These are phyloP conservation scores for Eledone cirrhosa DNA, from an alignment of 2,888 invertebrate genomes.

Conservation along the genomic window DNA sequence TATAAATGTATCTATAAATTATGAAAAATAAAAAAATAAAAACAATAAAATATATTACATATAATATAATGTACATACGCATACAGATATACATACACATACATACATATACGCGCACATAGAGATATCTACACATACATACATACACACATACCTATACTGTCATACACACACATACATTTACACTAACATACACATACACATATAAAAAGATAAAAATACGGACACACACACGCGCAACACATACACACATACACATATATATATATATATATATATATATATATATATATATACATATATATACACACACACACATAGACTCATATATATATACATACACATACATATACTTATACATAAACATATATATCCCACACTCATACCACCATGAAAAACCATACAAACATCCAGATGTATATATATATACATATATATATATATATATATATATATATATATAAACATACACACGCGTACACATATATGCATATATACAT, in stretches of 20 bases:
- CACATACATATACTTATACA: not conserved
- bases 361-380: not conserved
- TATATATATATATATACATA: constrained; percentile 21
- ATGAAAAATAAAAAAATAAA: too few species aligned
- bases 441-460: not conserved
- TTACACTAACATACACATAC: too few species aligned
- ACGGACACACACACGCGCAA: too few species aligned
- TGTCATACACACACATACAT: too few species aligned
- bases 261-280: constrained; percentile 26
- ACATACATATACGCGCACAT: not conserved
- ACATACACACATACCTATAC: not conserved
- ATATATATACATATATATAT: not conserved
- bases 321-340: not conserved
- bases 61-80: too few species aligned
- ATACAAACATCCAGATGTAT: too few species aligned
- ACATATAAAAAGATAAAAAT: too few species aligned
- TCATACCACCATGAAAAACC: not conserved
- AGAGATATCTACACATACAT: not conserved
- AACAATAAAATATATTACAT: too few species aligned
- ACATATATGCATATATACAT: not conserved
- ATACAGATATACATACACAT: not conserved
- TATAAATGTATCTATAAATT: too few species aligned
- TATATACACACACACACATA: not conserved
- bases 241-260: constrained; percentile 3
- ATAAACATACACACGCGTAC: not conserved